Conservation (phyloP, 2,113 vertebrate genomes). For the Oenanthe oenanthe region DNA sequence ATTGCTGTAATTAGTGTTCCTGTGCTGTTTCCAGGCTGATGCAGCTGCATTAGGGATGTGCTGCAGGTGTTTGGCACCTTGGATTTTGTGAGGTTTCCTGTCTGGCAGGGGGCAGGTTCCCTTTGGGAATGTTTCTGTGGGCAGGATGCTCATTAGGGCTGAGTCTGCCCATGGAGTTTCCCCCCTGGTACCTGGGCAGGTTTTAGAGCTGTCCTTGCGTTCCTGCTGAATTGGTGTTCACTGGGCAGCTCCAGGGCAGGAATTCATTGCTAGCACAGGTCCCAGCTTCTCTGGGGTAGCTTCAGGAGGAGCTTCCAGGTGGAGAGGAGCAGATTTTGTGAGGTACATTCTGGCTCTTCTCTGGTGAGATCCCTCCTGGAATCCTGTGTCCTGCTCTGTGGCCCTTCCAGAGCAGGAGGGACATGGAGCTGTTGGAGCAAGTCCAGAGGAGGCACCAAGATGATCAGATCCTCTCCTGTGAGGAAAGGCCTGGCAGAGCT, state of each 20-base stretch:
- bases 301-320: neutral
- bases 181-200: neutral
- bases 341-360: neutral
- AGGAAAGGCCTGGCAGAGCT: neutral
- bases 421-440: neutral
- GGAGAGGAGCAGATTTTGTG: neutral
- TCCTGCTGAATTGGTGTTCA: neutral
- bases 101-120: neutral
- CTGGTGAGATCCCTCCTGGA: neutral
- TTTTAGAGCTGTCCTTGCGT: neutral
- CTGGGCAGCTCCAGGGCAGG: neutral
- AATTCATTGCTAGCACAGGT: neutral
- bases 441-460: neutral
- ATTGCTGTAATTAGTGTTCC: constrained; percentile 14
- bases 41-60: neutral
- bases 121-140: neutral
- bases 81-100: neutral
- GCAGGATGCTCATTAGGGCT: neutral
- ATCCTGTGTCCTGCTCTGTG: neutral
- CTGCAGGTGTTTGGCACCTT: neutral
- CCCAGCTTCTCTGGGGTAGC: neutral
- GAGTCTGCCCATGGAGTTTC: neutral
- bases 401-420: neutral
- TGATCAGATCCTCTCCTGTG: neutral
- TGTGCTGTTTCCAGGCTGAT: neutral